phyloP scores from a whole-genome alignment of 2,797 vertebrate species.

The Pantherophis alleghaniensis region DNA sequence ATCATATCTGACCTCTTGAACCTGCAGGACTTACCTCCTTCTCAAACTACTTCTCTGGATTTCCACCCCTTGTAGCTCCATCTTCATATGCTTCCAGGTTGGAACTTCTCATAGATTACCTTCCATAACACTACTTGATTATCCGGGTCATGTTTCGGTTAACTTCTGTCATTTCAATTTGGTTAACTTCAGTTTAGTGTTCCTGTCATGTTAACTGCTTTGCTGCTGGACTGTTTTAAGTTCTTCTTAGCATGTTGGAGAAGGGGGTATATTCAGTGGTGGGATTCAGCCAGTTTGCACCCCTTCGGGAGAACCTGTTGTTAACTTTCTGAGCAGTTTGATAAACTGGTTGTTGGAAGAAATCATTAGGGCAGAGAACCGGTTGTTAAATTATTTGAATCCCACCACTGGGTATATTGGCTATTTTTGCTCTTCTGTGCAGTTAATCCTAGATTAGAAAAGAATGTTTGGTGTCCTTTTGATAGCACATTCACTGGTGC shows the following conservation, averaged over 20 bases:
- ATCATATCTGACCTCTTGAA: not conserved
- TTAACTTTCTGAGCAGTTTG: too few species aligned
- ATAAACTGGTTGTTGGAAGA: too few species aligned
- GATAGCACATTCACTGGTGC: not conserved
- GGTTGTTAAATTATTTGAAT: too few species aligned
- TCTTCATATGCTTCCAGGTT: accelerated
- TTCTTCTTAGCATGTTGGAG: not conserved
- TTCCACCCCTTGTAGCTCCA: not conserved
- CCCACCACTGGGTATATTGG: not conserved
- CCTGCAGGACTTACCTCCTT: not conserved
- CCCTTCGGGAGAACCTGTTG: too few species aligned
- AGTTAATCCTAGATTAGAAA: not conserved
- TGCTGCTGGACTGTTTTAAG: not conserved
- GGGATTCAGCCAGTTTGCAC: too few species aligned
- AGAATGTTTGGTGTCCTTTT: not conserved
- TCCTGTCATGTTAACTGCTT: not conserved
- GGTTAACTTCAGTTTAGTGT: not conserved
- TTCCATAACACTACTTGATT: not conserved
- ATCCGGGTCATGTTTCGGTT: not conserved
- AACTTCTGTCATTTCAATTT: not conserved
- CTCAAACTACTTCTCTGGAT: not conserved
- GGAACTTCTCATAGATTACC: not conserved
- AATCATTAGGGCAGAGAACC: too few species aligned
- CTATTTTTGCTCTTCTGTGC: not conserved
- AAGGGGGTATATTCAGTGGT: not conserved